A percentile compares a stretch with the other conserved stretches of the same genome.
These are phyloP conservation scores for Pangasianodon gigas DNA, from an alignment of 2,113 vertebrate species.

Conservation along the genomic window DNA sequence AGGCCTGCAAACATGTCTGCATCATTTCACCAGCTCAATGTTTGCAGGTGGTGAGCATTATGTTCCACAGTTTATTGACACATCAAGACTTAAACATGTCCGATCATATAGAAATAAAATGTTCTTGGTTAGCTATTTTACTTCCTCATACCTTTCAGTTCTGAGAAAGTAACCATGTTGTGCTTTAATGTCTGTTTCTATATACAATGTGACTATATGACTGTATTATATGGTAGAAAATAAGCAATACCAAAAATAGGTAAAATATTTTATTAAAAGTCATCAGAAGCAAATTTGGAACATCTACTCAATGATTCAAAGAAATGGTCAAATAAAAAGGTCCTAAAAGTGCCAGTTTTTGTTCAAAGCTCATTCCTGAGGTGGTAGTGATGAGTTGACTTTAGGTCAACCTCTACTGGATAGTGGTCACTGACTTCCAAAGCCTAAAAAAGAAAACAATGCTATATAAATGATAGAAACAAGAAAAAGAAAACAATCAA, in stretches of 20 bases:
- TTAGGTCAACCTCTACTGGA: constrained; percentile 83
- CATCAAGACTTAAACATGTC: neutral
- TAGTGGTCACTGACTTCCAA: constrained; percentile 86
- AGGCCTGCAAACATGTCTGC: neutral
- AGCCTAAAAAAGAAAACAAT: constrained; percentile 67
- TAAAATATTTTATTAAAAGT: constrained; percentile 4
- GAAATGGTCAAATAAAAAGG: neutral
- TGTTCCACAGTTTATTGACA: neutral
- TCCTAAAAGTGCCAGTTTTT: neutral
- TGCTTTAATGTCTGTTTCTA: neutral
- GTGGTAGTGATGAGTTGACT: constrained; percentile 70
- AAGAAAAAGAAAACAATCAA: neutral
- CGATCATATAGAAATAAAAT: neutral
- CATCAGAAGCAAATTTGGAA: neutral
- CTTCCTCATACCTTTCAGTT: neutral
- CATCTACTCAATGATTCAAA: neutral
- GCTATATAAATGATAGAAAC: too few species aligned
- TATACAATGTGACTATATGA: neutral
- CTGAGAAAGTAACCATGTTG: neutral
- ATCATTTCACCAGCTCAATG: neutral
- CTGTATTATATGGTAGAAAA: neutral
- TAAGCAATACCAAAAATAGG: neutral
- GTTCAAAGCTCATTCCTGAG: constrained; percentile 71
- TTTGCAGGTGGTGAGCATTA: neutral
- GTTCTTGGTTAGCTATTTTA: neutral